Evolutionary conservation across 2,797 vertebrate genomes (phyloP).

Genomic region (Xerus rutilus): DNA sequence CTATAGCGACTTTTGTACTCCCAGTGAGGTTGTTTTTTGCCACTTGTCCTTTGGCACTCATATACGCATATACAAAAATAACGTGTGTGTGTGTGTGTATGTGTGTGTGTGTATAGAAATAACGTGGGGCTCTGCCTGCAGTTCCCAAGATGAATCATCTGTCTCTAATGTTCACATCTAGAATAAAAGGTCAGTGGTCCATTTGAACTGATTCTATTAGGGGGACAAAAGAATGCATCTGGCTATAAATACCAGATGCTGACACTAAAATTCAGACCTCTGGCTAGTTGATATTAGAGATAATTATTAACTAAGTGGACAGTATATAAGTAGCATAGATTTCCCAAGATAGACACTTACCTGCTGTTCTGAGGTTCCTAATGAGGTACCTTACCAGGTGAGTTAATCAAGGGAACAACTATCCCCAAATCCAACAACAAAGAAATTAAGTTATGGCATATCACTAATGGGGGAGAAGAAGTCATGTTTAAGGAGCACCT

Average conservation of each 20-base stretch:
- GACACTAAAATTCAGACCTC: neutral
- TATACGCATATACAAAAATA: neutral
- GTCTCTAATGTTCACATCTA: neutral
- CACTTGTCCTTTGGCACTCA: neutral
- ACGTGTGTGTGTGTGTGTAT: accelerated
- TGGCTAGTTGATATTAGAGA: slow-evolving; percentile 19
- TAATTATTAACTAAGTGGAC: slow-evolving; percentile 44
- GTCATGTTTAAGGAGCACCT: neutral
- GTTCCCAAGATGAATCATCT: neutral
- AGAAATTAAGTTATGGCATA: neutral
- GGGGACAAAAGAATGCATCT: slow-evolving; percentile 13
- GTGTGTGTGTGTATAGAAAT: neutral
- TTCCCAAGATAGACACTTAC: neutral
- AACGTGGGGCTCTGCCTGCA: neutral
- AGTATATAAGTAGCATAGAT: neutral
- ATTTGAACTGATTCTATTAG: neutral
- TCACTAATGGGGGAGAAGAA: neutral
- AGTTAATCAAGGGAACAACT: neutral
- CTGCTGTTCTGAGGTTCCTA: neutral
- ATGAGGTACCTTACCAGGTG: neutral
- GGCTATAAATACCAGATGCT: neutral
- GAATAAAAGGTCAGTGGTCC: neutral
- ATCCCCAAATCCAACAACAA: neutral
- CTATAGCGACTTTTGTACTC: neutral
- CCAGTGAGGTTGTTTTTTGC: neutral